Base-by-base conservation (phyloP, 2,888 invertebrate genomes). In the Ernsta delagoae region DNA sequence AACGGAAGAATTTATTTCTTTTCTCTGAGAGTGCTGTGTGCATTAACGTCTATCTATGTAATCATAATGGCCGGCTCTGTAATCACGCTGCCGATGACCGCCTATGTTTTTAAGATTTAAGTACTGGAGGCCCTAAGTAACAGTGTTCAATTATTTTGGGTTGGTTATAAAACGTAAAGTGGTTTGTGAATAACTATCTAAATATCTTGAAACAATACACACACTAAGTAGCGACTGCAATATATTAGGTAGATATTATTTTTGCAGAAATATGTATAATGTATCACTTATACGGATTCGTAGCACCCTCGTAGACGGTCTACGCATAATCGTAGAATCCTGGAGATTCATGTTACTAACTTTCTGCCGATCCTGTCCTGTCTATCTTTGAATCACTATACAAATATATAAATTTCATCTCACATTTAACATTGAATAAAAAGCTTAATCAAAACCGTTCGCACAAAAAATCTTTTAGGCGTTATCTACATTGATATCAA, bases 401-500 rank as follows among this genome's bases (percentile, higher is more conserved):
- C 16, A 50, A 16, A 50, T 16, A 50, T 3, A 50, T 16, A 16
- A 7, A 50, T 50, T 16, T 50, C 50, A 4, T 50, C 50, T 50
- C 16, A 50, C 7, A 16, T 16, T 50, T 16, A 7, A 50, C 50
- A 50, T 50, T 12, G 16, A 50, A 50, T 50, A 50, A 50, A 50
- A 50, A 0, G 16, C 50, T 50, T 50, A 16, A 16, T 50, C 16
- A 7, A 50, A 16, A 16, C 7, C 16, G 50, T 50, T 31, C 54
- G 24, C 53, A 53, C 53, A 34, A 31, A 31, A 24, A 39, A 53
- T 54, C 63, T 74, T 71, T 72, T 73, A 70, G 73, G 74, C 71
- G 53, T 41, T 50, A 34, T 59, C 62, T 60, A 65, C 63, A 56
- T 66, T 65, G 43, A 62, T 77, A 79, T 77, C 80, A 79, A 84